Percentiles rank a stretch among this genome's conserved stretches.
phyloP scores from a whole-genome alignment of 2,113 vertebrate species.

The Colossoma macropomum region DNA sequence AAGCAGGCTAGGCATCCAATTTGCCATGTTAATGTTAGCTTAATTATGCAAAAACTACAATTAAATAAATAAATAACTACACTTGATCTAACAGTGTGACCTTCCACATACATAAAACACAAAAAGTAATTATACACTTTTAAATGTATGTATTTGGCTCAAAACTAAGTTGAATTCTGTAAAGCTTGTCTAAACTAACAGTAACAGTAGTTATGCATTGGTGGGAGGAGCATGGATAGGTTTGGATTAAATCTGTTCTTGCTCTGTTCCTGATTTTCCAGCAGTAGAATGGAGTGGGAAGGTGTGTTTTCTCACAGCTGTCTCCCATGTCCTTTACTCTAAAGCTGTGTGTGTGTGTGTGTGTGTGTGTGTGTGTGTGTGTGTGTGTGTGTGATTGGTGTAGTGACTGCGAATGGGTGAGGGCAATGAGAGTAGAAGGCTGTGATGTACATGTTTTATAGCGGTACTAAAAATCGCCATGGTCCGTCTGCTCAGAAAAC shows the following conservation, averaged over 20 bases:
- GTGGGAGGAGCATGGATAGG: background rate
- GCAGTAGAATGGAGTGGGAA: background rate
- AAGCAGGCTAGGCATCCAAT: too few species aligned
- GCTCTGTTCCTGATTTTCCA: background rate
- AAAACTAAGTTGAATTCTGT: too few species aligned
- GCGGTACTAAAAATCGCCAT: slow-evolving; percentile 78
- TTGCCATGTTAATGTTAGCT: too few species aligned
- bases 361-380: slow-evolving; percentile 33
- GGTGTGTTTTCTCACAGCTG: background rate
- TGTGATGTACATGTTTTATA: slow-evolving; percentile 80
- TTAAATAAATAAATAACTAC: too few species aligned
- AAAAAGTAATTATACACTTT: too few species aligned
- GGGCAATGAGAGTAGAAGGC: slow-evolving; percentile 39
- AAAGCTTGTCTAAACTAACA: too few species aligned
- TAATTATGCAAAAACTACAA: too few species aligned
- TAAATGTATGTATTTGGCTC: too few species aligned
- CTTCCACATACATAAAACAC: too few species aligned
- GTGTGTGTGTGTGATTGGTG: slow-evolving; percentile 33
- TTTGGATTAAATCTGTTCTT: background rate
- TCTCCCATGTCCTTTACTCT: background rate
- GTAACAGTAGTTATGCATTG: background rate
- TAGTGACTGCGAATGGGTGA: slow-evolving; percentile 23
- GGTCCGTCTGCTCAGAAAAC: slow-evolving; percentile 79
- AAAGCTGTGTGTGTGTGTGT: slow-evolving; percentile 15
- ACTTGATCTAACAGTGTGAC: too few species aligned